Evolutionary conservation across 2,113 vertebrate genomes (phyloP).

Genomic region (Aix galericulata): DNA sequence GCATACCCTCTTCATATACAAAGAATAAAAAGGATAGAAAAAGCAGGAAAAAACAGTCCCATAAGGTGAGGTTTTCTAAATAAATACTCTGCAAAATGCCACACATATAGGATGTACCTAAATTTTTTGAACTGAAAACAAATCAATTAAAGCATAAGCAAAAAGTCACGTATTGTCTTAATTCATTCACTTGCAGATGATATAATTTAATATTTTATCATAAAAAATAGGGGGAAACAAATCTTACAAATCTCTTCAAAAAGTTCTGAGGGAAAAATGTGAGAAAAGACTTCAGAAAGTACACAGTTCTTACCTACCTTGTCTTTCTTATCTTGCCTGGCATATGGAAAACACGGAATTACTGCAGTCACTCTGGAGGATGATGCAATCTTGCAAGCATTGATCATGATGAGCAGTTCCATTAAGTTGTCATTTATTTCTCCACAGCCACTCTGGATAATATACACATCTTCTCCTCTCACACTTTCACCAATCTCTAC

Average conservation of each 20-base stretch:
- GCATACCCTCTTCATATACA: background rate
- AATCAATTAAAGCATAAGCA: background rate
- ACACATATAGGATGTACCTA: background rate
- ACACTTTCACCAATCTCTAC: slow-evolving; percentile 87
- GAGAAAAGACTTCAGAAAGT: background rate
- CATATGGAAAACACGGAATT: slow-evolving; percentile 86
- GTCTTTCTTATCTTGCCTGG: slow-evolving; percentile 86
- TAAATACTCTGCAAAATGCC: background rate
- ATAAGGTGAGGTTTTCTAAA: background rate
- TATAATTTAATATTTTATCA: background rate
- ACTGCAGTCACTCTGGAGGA: slow-evolving; percentile 84
- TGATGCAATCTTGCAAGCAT: slow-evolving; percentile 86
- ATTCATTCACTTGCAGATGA: background rate
- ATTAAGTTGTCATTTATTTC: slow-evolving; percentile 88
- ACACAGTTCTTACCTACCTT: slow-evolving; percentile 74
- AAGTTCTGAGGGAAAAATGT: background rate
- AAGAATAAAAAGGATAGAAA: background rate
- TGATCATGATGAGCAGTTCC: slow-evolving; percentile 89
- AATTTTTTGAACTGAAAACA: background rate
- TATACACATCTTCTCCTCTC: slow-evolving; percentile 86
- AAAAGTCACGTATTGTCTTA: background rate
- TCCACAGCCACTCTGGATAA: slow-evolving; percentile 85
- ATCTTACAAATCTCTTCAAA: background rate
- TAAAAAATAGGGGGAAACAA: background rate
- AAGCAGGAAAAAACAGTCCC: background rate